Evolutionary conservation across 23 tunicate genomes (phyloP).

Genomic region (Pegea sp.): DNA sequence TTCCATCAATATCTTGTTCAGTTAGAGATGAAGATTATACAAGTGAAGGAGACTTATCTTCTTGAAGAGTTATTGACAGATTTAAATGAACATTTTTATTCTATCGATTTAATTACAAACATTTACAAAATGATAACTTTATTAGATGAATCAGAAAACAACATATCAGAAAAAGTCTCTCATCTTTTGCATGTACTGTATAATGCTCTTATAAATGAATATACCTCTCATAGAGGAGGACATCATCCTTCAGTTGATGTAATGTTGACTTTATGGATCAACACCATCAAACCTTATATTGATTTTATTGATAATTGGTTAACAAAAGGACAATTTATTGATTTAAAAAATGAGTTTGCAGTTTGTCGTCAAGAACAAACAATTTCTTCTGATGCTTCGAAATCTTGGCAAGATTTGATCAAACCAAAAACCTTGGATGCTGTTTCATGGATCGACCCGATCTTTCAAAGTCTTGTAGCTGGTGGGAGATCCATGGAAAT

Average conservation of each 20-base stretch:
- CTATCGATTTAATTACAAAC: slow-evolving; percentile 6
- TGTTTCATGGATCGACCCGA: slow-evolving; percentile 5
- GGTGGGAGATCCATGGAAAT: slow-evolving; percentile 85
- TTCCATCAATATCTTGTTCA: slow-evolving; percentile 9
- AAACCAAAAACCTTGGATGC: no score
- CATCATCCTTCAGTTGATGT: slow-evolving; percentile 4
- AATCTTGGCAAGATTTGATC: slow-evolving; percentile 45
- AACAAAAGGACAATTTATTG: slow-evolving; percentile 22
- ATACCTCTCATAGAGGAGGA: not conserved
- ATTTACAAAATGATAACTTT: slow-evolving; percentile 4
- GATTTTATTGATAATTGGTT: slow-evolving; percentile 66
- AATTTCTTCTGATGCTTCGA: slow-evolving; percentile 5
- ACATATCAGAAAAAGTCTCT: slow-evolving; percentile 10
- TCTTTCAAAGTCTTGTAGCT: slow-evolving; percentile 21
- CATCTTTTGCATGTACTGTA: slow-evolving; percentile 21
- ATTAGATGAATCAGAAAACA: slow-evolving; percentile 14
- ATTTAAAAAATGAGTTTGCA: slow-evolving; percentile 29
- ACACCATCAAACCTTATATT: slow-evolving; percentile 35
- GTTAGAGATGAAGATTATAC: slow-evolving; percentile 10
- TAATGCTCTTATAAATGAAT: slow-evolving; percentile 14
- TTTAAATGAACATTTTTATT: slow-evolving; percentile 5
- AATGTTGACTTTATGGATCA: slow-evolving; percentile 38
- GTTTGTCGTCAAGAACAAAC: slow-evolving; percentile 1
- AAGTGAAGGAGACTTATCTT: slow-evolving; percentile 18
- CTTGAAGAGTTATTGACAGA: slow-evolving; percentile 10